Percentiles rank a stretch among this genome's conserved stretches.
Conservation (phyloP, 2,797 vertebrate species). For the Allobates femoralis region DNA sequence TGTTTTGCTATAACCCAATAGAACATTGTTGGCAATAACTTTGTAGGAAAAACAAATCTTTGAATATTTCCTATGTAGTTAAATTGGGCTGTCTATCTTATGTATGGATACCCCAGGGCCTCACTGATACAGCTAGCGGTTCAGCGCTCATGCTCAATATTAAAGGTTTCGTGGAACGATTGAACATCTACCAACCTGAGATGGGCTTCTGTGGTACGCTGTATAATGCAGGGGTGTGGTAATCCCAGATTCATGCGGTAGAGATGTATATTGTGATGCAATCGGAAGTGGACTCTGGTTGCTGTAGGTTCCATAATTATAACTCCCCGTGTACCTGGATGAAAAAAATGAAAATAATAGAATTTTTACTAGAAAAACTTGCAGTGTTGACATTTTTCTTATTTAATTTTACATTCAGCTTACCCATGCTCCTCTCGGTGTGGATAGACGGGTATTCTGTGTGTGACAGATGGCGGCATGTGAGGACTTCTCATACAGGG, state of each 20-base stretch:
- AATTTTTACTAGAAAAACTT: background rate
- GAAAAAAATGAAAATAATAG: constrained; percentile 36
- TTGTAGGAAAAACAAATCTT: no score
- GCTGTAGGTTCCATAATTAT: constrained; percentile 95
- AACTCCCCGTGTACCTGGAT: constrained; percentile 92
- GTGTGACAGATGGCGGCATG: constrained; percentile 83
- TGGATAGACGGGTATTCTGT: constrained; percentile 93
- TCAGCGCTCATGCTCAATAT: background rate
- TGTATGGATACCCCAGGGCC: background rate
- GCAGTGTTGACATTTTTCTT: background rate
- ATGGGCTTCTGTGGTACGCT: constrained; percentile 91
- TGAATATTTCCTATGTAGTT: no score
- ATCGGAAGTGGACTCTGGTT: constrained; percentile 94
- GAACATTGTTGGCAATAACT: no score
- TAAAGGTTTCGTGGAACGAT: background rate
- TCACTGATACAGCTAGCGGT: background rate
- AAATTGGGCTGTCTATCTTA: no score
- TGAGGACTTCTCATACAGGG: constrained; percentile 92
- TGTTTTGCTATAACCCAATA: no score
- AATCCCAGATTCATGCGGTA: constrained; percentile 90
- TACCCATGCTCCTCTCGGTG: constrained; percentile 97
- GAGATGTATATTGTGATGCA: constrained; percentile 93
- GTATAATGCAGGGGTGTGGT: constrained; percentile 94
- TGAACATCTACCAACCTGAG: constrained; percentile 84
- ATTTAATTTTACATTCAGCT: constrained; percentile 50